A percentile compares a stretch with the other conserved stretches of the same genome.
Conservation (phyloP, 2,797 vertebrate genomes). For the Pangasius sanitwongsei region DNA sequence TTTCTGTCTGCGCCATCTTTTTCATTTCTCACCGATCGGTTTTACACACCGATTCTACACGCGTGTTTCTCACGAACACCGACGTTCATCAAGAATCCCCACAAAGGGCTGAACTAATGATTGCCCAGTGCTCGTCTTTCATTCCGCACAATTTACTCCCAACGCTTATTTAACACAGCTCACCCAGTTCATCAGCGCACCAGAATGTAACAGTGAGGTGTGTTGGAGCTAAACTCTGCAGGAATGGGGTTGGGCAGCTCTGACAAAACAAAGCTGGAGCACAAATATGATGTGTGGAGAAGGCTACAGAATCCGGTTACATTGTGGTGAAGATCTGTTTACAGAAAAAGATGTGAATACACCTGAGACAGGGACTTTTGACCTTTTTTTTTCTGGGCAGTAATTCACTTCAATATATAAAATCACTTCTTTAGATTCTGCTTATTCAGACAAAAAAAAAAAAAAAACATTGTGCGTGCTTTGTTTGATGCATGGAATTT, state of each 20-base stretch:
- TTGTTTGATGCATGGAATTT: neutral
- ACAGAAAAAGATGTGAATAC: neutral
- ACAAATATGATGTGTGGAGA: neutral
- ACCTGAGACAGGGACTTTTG: neutral
- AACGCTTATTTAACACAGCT: neutral
- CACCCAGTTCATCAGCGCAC: neutral
- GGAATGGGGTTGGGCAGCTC: conserved; percentile 11
- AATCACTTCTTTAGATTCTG: neutral
- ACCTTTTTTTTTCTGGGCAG: neutral
- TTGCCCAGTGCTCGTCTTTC: neutral
- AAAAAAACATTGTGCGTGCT: neutral
- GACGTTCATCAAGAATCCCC: neutral
- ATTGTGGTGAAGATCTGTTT: neutral
- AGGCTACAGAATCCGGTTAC: neutral
- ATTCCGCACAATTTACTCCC: neutral
- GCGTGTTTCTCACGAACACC: neutral
- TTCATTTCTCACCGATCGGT: neutral
- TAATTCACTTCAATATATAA: neutral
- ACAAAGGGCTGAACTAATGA: neutral
- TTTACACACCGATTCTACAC: neutral
- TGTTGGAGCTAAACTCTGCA: neutral
- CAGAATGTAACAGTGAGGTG: conserved; percentile 2
- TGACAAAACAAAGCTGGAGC: neutral
- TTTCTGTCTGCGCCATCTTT: neutral
- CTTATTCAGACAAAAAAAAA: neutral